Conservation (phyloP, 2,888 invertebrate genomes). For the Gonocerus acuteangulatus region DNA sequence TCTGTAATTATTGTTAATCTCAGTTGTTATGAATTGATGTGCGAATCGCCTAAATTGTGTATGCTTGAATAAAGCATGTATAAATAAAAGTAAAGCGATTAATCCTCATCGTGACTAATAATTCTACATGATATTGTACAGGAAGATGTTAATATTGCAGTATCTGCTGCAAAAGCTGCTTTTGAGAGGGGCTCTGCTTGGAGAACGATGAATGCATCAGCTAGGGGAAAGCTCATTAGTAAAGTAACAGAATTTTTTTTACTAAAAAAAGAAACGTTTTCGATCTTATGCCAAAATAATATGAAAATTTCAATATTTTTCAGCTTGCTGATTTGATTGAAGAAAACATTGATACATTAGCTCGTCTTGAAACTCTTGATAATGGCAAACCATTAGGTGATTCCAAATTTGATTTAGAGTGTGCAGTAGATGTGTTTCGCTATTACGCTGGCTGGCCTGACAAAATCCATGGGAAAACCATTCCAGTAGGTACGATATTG, state of each 20-base stretch:
- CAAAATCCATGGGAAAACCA: conserved; percentile 66
- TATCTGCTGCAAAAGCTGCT: conserved; percentile 68
- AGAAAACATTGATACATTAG: conserved; percentile 42
- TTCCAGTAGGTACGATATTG: conserved; percentile 50
- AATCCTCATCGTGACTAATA: no score
- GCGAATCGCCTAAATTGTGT: no score
- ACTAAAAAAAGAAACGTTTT: background rate
- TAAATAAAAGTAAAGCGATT: no score
- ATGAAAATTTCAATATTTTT: conserved; percentile 36
- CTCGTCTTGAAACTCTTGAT: conserved; percentile 81
- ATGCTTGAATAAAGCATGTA: no score
- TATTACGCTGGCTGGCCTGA: conserved; percentile 75
- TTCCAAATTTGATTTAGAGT: conserved; percentile 56
- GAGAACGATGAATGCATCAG: conserved; percentile 74
- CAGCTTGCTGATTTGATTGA: conserved; percentile 64
- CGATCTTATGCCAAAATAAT: background rate
- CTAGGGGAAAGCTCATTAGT: conserved; percentile 64
- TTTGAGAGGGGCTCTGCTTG: conserved; percentile 66
- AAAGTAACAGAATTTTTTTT: conserved; percentile 40
- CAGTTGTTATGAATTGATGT: no score
- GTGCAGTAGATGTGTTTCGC: conserved; percentile 56
- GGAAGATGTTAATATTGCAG: conserved; percentile 73
- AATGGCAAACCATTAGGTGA: conserved; percentile 80
- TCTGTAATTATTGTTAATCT: no score
- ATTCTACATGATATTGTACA: conserved; percentile 41